These are phyloP conservation scores for Eristalis arbustorum DNA, from an alignment of 2,888 invertebrate genomes.

Conservation along the genomic window DNA sequence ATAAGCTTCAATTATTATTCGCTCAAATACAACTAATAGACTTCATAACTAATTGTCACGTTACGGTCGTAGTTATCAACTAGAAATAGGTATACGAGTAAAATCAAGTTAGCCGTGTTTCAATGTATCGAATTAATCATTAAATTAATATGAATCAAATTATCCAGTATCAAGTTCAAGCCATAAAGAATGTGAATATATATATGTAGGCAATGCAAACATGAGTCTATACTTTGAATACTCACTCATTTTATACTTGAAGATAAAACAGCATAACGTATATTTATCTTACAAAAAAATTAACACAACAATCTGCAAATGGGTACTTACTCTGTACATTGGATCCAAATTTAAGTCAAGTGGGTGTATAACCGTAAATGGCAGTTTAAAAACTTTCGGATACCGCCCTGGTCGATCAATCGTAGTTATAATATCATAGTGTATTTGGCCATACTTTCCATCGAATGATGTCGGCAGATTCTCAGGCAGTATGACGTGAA, in stretches of 20 bases:
- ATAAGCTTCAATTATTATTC: too few relatives aligned
- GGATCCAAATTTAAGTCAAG: constrained; percentile 90
- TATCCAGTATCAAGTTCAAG: too few relatives aligned
- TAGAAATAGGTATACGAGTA: too few relatives aligned
- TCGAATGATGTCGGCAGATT: constrained; percentile 90
- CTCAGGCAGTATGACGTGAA: constrained; percentile 84
- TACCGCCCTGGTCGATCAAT: constrained; percentile 92
- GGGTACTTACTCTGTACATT: constrained; percentile 83
- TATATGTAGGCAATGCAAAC: neutral
- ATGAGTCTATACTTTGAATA: neutral
- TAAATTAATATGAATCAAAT: too few relatives aligned
- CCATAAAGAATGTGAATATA: too few relatives aligned
- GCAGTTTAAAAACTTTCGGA: constrained; percentile 89
- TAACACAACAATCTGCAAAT: neutral
- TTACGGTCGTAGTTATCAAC: too few relatives aligned
- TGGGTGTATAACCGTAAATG: constrained; percentile 89
- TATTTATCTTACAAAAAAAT: neutral
- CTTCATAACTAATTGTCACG: too few relatives aligned
- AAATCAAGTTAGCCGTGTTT: too few relatives aligned
- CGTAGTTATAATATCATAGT: constrained; percentile 89
- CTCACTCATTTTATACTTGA: neutral
- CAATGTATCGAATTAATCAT: too few relatives aligned
- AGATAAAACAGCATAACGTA: neutral
- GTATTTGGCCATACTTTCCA: constrained; percentile 87
- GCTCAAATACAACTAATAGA: too few relatives aligned